Percentiles rank a stretch among this genome's conserved stretches.
Conservation (phyloP, 2,888 invertebrate genomes). For the Himalopsyche japonica region DNA sequence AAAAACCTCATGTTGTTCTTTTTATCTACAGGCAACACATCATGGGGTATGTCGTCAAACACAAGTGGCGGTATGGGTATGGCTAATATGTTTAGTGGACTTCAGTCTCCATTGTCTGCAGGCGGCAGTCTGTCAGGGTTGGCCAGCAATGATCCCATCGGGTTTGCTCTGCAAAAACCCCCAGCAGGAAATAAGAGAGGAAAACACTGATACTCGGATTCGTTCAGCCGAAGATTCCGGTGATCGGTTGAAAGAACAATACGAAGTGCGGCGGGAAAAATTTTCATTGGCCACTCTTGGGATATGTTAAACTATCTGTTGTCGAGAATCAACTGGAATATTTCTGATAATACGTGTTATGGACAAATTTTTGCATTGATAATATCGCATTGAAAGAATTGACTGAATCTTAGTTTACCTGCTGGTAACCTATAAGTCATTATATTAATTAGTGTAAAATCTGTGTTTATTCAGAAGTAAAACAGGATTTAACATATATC, state of each 20-base stretch:
- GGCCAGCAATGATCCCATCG: slow-evolving; percentile 43
- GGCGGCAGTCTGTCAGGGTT: slow-evolving; percentile 42
- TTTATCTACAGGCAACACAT: slow-evolving; percentile 17
- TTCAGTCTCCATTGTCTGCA: slow-evolving; percentile 13
- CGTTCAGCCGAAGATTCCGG: slow-evolving; percentile 17
- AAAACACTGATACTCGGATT: slow-evolving; percentile 60
- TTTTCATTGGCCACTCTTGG: background rate
- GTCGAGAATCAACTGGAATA: no score
- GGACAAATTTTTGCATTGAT: no score
- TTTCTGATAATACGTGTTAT: no score
- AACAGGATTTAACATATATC: no score
- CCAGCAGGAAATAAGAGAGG: slow-evolving; percentile 69
- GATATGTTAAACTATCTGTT: no score
- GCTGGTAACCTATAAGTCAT: no score
- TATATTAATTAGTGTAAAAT: no score
- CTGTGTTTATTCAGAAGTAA: no score
- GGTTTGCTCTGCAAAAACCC: slow-evolving; percentile 73
- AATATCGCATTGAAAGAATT: no score
- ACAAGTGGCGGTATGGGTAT: slow-evolving; percentile 45
- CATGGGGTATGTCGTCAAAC: slow-evolving; percentile 26
- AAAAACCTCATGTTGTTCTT: slow-evolving; percentile 31
- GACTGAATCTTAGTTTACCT: no score
- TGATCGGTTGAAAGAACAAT: background rate
- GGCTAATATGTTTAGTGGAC: slow-evolving; percentile 41
- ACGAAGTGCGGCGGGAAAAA: background rate